These are phyloP conservation scores for Nematostella vectensis DNA, from an alignment of 92 coral and sea anemone genomes.

Conservation along the genomic window DNA sequence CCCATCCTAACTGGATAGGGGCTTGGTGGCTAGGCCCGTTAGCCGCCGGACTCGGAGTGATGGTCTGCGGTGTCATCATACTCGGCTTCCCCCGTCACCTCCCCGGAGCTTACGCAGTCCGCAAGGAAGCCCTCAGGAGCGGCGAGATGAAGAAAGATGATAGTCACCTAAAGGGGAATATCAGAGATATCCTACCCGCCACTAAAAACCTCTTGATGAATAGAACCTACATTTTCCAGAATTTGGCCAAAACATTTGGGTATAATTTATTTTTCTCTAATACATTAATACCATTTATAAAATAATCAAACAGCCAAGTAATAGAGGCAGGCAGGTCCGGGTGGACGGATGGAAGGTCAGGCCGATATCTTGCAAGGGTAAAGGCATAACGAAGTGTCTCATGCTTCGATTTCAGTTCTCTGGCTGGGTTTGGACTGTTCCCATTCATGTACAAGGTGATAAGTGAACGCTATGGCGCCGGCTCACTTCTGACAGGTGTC, in stretches of 20 bases:
- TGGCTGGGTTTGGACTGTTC: constrained; percentile 11
- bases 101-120: constrained; percentile 64
- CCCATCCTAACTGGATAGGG: too few species aligned
- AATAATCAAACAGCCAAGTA: too few species aligned
- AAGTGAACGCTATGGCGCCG: constrained; percentile 15
- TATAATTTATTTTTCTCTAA: too few species aligned
- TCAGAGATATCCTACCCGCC: constrained; percentile 47
- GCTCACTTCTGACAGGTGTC: constrained; percentile 4
- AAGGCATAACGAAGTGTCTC: too few species aligned
- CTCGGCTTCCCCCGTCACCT: constrained; percentile 73
- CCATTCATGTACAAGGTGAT: constrained; percentile 16
- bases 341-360: too few species aligned
- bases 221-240: constrained; percentile 52
- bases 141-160: constrained; percentile 51
- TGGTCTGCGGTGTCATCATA: constrained; percentile 30
- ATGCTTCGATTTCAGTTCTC: not conserved
- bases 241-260: constrained; percentile 26
- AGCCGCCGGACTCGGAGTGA: constrained; percentile 35
- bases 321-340: too few species aligned
- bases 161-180: constrained; percentile 19
- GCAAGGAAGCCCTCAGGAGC: constrained; percentile 42
- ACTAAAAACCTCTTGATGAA: constrained; percentile 37
- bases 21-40: constrained; percentile 79
- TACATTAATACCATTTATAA: too few species aligned
- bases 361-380: too few species aligned